A percentile compares a stretch with the other conserved stretches of the same genome.
phyloP scores from a whole-genome alignment of 2,113 vertebrate genomes.

The Rallus limicola region DNA sequence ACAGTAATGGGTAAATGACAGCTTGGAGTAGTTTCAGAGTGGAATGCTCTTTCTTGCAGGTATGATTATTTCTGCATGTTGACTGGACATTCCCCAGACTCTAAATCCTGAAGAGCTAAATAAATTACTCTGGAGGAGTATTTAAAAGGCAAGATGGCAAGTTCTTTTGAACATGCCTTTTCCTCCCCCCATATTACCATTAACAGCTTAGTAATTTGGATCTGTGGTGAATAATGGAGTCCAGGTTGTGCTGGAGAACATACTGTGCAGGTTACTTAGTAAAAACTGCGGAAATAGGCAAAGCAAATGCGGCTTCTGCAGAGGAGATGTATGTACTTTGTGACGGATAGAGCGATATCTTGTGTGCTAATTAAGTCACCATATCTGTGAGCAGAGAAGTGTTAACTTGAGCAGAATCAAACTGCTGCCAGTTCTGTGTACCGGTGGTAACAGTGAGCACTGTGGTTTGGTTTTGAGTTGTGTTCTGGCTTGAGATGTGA shows the following conservation, averaged over 20 bases:
- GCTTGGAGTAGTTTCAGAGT: neutral
- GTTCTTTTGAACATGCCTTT: neutral
- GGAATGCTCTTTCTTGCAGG: neutral
- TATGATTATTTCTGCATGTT: neutral
- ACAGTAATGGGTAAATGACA: neutral
- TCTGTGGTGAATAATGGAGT: neutral
- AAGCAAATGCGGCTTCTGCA: neutral
- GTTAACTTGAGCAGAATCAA: neutral
- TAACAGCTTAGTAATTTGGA: neutral
- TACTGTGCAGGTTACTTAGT: neutral
- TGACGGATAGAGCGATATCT: neutral
- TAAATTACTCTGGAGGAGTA: neutral
- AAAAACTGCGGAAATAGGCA: neutral
- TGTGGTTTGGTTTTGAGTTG: neutral
- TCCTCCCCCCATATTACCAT: accelerated
- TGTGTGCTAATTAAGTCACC: neutral
- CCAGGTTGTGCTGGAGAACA: neutral
- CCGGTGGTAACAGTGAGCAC: neutral
- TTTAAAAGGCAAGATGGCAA: neutral
- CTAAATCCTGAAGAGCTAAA: neutral
- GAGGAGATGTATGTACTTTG: neutral
- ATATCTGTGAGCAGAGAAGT: neutral
- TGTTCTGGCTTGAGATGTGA: neutral
- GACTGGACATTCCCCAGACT: neutral
- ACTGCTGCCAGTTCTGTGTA: accelerated